Evolutionary conservation across 2,113 vertebrate species (phyloP).

Genomic region (Tichodroma muraria): DNA sequence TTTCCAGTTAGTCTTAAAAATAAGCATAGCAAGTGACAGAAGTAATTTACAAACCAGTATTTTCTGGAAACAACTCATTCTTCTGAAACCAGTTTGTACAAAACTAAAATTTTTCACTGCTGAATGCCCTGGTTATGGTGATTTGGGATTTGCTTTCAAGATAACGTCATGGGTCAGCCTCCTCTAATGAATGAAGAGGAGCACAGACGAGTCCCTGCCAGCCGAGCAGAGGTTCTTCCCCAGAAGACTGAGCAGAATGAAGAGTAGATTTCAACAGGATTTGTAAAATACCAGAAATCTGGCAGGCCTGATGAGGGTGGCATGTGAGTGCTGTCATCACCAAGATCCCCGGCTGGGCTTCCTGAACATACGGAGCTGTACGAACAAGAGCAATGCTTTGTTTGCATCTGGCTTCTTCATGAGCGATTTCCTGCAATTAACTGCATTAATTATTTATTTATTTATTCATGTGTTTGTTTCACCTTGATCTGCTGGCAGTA

Average conservation of each 20-base stretch:
- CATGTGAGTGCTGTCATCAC: neutral
- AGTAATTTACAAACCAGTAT: neutral
- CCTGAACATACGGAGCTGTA: neutral
- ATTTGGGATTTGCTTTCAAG: neutral
- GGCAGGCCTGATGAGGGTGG: neutral
- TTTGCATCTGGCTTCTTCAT: neutral
- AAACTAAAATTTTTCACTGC: neutral
- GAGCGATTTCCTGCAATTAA: neutral
- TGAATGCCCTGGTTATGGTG: neutral
- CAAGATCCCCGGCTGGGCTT: neutral
- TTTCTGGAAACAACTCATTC: neutral
- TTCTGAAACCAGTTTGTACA: neutral
- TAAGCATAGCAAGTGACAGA: neutral
- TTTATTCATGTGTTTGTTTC: neutral
- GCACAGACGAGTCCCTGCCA: neutral
- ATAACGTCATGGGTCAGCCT: neutral
- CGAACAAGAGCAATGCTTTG: neutral
- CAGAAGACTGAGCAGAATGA: neutral
- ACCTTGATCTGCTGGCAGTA: neutral
- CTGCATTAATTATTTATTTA: neutral
- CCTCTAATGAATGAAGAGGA: neutral
- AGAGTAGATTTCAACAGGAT: neutral
- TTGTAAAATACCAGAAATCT: neutral
- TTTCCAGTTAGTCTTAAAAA: neutral
- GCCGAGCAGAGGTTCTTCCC: neutral